phyloP scores from a whole-genome alignment of 2,888 invertebrate genomes.

The Xestia sexstrigata region DNA sequence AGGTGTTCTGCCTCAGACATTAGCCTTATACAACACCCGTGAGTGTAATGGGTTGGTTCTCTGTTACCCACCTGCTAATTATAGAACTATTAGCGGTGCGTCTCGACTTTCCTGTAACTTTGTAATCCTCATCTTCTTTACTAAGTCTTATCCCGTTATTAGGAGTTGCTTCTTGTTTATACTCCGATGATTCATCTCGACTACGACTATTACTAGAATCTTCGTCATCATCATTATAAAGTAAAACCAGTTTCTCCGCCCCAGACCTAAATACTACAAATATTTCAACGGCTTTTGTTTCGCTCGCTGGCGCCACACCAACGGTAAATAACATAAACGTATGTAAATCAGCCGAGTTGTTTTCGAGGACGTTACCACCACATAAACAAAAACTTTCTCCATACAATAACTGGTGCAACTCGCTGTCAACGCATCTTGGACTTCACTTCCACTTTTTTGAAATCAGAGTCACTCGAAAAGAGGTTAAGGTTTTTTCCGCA shows the following conservation, averaged over 20 bases:
- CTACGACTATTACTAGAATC: background rate
- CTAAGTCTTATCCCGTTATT: background rate
- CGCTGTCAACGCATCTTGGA: constrained; percentile 25
- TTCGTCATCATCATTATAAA: constrained; percentile 4
- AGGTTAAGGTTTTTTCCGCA: constrained; percentile 35
- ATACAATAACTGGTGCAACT: constrained; percentile 34
- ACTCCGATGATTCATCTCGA: background rate
- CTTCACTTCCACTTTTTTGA: constrained; percentile 60
- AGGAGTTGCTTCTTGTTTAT: no score
- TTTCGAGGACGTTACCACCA: constrained; percentile 53
- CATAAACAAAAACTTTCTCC: constrained; percentile 66
- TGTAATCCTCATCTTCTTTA: background rate
- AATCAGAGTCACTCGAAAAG: constrained; percentile 27
- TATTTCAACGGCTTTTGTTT: constrained; percentile 26
- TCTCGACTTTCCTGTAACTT: background rate
- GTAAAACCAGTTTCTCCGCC: constrained; percentile 17
- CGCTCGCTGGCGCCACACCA: constrained; percentile 19
- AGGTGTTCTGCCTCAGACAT: no score
- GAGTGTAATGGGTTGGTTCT: no score
- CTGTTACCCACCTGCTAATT: background rate
- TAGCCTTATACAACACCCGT: no score
- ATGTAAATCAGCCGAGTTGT: constrained; percentile 61
- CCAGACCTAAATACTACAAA: constrained; percentile 26
- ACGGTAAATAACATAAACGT: constrained; percentile 49
- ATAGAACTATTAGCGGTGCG: background rate